Evolutionary conservation across 2,113 vertebrate genomes (phyloP).

Genomic region (Microcebus murinus): DNA sequence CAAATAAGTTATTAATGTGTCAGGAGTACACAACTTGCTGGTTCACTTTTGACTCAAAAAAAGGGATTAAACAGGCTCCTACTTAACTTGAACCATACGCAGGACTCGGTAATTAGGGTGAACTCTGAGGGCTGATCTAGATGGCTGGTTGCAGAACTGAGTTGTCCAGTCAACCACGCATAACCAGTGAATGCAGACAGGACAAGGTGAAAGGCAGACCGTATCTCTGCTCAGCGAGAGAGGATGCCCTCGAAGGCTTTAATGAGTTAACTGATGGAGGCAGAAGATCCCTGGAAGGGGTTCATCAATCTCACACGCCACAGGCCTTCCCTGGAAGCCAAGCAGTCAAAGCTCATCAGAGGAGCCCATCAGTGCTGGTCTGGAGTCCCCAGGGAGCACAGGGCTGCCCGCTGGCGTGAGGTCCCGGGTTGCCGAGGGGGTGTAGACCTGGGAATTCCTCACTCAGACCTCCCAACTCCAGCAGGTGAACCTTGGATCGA

Average conservation of each 20-base stretch:
- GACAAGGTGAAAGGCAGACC: not conserved
- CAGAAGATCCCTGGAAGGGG: slow-evolving; percentile 72
- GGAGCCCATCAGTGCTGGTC: slow-evolving; percentile 55
- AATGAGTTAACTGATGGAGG: slow-evolving; percentile 61
- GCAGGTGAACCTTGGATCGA: slow-evolving; percentile 54
- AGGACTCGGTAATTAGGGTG: not conserved
- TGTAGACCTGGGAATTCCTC: not conserved
- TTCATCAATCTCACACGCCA: not conserved
- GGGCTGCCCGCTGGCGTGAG: slow-evolving; percentile 76
- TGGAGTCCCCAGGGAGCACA: slow-evolving; percentile 70
- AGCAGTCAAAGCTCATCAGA: slow-evolving; percentile 80
- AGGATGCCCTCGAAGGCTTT: slow-evolving; percentile 46
- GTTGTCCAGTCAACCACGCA: slow-evolving; percentile 25
- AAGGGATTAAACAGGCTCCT: not conserved
- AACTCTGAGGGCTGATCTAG: not conserved
- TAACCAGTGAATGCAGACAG: not conserved
- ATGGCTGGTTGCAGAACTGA: slow-evolving; percentile 49
- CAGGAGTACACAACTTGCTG: not conserved
- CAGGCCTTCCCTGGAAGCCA: slow-evolving; percentile 66
- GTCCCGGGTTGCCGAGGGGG: slow-evolving; percentile 64
- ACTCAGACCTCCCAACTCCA: not conserved
- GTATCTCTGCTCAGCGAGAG: not conserved
- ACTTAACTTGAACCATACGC: not conserved
- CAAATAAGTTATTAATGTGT: not conserved
- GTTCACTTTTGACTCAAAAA: not conserved